Conservation (phyloP, 1,140 invertebrate genomes). For the Bombus turneri region DNA sequence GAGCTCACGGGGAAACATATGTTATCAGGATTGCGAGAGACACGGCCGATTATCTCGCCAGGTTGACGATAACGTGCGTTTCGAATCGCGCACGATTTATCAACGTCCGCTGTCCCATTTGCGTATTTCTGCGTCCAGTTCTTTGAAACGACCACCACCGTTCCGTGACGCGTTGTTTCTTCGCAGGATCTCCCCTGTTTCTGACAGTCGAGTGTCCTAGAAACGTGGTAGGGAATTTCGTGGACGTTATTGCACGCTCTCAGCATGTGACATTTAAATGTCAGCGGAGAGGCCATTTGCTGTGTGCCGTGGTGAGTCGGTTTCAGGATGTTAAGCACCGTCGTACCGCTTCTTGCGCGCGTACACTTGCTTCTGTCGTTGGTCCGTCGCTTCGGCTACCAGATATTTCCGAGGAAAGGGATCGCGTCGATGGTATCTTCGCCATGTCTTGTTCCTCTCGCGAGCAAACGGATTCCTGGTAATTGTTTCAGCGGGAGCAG, state of each 20-base stretch:
- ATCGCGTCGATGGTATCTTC: neutral
- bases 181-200: neutral
- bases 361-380: neutral
- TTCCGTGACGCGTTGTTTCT: no score
- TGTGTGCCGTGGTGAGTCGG: neutral
- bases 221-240: slow-evolving; percentile 17
- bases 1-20: slow-evolving; percentile 41
- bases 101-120: neutral
- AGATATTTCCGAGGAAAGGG: neutral
- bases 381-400: neutral
- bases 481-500: slow-evolving; percentile 1
- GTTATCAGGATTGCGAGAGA: slow-evolving; percentile 34
- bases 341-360: no score
- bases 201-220: no score
- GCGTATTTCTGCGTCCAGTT: neutral
- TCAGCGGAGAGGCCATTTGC: slow-evolving; percentile 21
- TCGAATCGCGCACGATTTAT: slow-evolving; percentile 33
- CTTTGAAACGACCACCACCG: neutral
- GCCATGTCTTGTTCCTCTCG: neutral
- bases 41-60: slow-evolving; percentile 34
- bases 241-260: neutral
- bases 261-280: slow-evolving; percentile 52
- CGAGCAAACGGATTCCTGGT: neutral
- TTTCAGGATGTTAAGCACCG: neutral
- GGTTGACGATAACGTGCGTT: slow-evolving; percentile 31